Base-by-base conservation (phyloP, 2,888 invertebrate species). In the Pyrocoelia pectoralis region DNA sequence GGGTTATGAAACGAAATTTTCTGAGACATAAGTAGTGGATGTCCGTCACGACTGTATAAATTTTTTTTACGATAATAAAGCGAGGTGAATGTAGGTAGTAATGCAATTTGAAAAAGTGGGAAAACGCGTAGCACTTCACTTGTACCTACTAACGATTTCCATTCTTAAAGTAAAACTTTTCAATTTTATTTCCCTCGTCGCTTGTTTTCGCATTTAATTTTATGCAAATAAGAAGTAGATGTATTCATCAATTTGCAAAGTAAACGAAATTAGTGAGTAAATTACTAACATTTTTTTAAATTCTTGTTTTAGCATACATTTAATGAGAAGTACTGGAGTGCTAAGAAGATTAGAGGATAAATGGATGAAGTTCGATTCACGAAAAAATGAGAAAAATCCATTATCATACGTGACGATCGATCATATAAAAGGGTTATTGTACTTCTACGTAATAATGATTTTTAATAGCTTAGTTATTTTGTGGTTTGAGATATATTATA, bases 331-430 rank as follows among this genome's bases (percentile, higher is more conserved):
- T 15, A 70, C 77, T 1, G 83, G 82, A 2, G 77, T 83, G 29
- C 58, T 82, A n/a, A 71, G 76, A 12, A 75, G 80, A 64, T 71
- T 83, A 9, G 79, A 82, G 68, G 68, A 72, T 8, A 79, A 79
- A 64, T 82, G 81, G 80, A 74, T 81, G 19, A 56, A 33, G 59
- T 65, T 38, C 60, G 70, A 61, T 55, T 60, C 63, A 61, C 64
- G n/a, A 53, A 15, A 13, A n/a, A 54, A 46, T 2, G 62, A 62
- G 58, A 29, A 19, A n/a, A 53, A 65, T n/a, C 52, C 61, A 46
- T 57, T 70, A 41, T 73, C 76, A 3, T 72, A 73, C 70, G 77
- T 78, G 9, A 78, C 74, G 14, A 67, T 77, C 24, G 62, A 74
- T 46, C 79, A 80, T 56, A 68, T 79, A 12, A 63, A 53, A 48